A percentile compares a stretch with the other conserved stretches of the same genome.
Evolutionary conservation across 2,888 invertebrate species (phyloP).

Genomic region (Emesis russula): DNA sequence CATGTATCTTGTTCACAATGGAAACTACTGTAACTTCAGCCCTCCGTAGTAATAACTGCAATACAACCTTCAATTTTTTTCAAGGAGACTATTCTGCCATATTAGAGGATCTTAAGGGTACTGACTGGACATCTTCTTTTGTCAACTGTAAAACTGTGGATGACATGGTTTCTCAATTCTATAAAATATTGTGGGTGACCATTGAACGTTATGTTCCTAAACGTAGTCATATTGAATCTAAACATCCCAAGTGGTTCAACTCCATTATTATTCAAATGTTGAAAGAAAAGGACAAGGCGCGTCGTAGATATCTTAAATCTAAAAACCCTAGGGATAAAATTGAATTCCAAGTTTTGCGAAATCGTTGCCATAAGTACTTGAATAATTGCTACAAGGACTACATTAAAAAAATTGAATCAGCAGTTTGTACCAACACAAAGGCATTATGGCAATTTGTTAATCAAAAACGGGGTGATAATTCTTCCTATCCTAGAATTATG

Average conservation of each 20-base stretch:
- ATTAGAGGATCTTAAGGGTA: not conserved
- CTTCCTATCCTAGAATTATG: not conserved
- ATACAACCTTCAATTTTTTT: not conserved
- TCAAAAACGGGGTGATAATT: not conserved
- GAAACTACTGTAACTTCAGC: not conserved
- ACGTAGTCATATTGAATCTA: too few relatives aligned
- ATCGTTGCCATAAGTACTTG: not conserved
- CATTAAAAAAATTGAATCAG: not conserved
- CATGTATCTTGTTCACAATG: not conserved
- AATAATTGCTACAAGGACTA: not conserved
- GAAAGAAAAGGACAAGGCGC: conserved; percentile 8
- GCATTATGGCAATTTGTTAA: not conserved
- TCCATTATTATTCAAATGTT: not conserved
- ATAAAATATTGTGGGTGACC: not conserved
- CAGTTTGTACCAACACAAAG: not conserved
- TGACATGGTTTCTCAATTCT: not conserved
- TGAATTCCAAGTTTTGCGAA: not conserved
- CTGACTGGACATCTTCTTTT: not conserved
- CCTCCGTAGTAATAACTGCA: not conserved
- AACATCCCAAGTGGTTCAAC: not conserved
- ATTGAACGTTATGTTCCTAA: too few relatives aligned
- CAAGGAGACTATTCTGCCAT: not conserved
- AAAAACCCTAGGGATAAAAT: not conserved
- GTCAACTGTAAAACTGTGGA: not conserved
- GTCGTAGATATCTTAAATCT: not conserved